Evolutionary conservation across 2,113 vertebrate species (phyloP), one percentile per base, ranked within the genome.

Genomic region (Micronycteris hirsuta): DNA sequence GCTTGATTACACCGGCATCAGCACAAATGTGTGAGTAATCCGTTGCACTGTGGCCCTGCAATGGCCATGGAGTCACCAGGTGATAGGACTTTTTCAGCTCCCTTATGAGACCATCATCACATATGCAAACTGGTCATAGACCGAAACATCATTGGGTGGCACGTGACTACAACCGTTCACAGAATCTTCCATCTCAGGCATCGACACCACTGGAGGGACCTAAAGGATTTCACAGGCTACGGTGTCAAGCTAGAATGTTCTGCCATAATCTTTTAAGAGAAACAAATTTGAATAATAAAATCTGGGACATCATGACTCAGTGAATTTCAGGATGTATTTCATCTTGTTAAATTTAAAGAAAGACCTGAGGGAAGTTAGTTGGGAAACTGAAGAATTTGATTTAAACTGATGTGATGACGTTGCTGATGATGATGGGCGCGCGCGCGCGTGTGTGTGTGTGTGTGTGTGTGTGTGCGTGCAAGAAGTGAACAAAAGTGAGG

Each of bases 91-190:
- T 31, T 82, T 82, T 82, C 78, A 82, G 84, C 16, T 54, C 67
- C 84, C 38, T 82, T 11, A 43, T 13, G 38, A 31, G 26, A 61
- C 38, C 54, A 58, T 45, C 73, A 33, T 41, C 24, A 28, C 17
- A 61, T 6, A 31, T 19, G 24, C 36, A 56, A 15, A 58, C 16
- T 9, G 5, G 3, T 43, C 54, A 31, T 19, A 43, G 54, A 31
- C 78, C 0, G 16, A 82, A 82, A 82, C 38, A 31, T 43, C 54
- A 43, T 7, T 74, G 22, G 31, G 26, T 11, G 3, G n/a, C 8
- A 2, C 4, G 0, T 8, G 52, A 61, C 54, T 8, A 0, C 15
- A 33, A 24, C 26, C 1, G 43, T 15, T 1, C 13, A 16, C 0
- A 28, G 61, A 24, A 5, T 13, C 63, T 13, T 28, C 54, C 54